phyloP scores from a whole-genome alignment of 1,140 invertebrate species.

The Chironomus striatipennis region DNA sequence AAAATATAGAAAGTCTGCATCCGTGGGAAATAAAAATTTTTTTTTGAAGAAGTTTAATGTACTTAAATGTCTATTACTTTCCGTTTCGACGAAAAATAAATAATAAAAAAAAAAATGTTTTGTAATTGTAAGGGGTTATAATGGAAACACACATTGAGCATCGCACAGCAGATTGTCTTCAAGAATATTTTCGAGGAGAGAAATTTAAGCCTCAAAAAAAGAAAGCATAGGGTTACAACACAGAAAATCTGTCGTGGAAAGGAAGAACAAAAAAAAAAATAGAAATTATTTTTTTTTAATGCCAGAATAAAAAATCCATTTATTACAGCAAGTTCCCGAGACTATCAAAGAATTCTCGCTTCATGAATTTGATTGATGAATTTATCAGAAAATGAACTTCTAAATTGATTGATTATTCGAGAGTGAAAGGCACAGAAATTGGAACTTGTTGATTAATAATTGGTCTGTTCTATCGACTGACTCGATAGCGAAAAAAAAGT shows the following conservation, averaged over 20 bases:
- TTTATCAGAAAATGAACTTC: not conserved
- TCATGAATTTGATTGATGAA: slow-evolving; percentile 3
- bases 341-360: not conserved
- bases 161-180: not conserved
- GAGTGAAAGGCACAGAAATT: not conserved
- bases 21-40: slow-evolving; percentile 18
- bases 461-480: not conserved
- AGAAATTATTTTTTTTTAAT: not conserved
- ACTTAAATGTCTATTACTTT: slow-evolving; percentile 24
- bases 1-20: not conserved
- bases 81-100: slow-evolving; percentile 17
- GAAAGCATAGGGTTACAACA: not conserved
- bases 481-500: slow-evolving; percentile 12
- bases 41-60: slow-evolving; percentile 16
- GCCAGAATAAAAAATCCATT: too few species aligned
- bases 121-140: slow-evolving; percentile 18
- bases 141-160: not conserved
- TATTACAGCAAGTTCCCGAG: too few species aligned
- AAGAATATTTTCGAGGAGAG: slow-evolving; percentile 13
- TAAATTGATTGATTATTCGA: not conserved
- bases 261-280: not conserved
- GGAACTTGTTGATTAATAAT: slow-evolving; percentile 20
- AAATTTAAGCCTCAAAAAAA: not conserved
- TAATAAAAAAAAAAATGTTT: slow-evolving; percentile 19
- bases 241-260: slow-evolving; percentile 6